Evolutionary conservation across 2,797 vertebrate genomes (phyloP), one percentile per base, ranked within the genome.

Genomic region (Sebastes baramenuke): DNA sequence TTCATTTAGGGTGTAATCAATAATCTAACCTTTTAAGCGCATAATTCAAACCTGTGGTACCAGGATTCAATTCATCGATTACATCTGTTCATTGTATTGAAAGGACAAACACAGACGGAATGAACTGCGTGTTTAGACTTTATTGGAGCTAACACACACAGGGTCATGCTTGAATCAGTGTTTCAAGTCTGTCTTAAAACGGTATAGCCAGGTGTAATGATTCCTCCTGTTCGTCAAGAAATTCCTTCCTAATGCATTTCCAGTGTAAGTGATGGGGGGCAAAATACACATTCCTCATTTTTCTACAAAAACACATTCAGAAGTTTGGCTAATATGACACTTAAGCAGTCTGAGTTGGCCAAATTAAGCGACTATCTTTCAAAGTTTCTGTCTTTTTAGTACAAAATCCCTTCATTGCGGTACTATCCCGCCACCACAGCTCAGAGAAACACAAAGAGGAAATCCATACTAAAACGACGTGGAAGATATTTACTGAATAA

Each of bases 11-110:
- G 16, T 16, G 30, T 9, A 24, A 75, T 75, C 42, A 65, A 69
- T 75, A 80, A 80, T 68, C 25, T 62, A 80, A 82, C 58, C 62
- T 55, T 68, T 77, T 61, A 62, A 8, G 54, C 14, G 9, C 24
- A 56, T 22, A 70, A 25, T 55, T 88, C 7, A 71, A 49, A 75
- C 14, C 24, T 22, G 34, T 2, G 11, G 30, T 12, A 55, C 9
- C 24, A 6, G 38, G 34, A 66, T 60, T 62, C 9, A 55, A 10
- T 72, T 77, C 13, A 66, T 66, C 2, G 8, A 42, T 87, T n/a
- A 11, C 55, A 62, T 59, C 10, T 38, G 70, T 68, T 69, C 18
- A 61, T 72, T 79, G 61, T 67, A 62, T 64, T 80, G 29, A 73
- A 86, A 81, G 67, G 68, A 62, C 71, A 82, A 76, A 65, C 16